Conservation (phyloP, 1,140 invertebrate genomes). For the Dufourea novaeangliae region DNA sequence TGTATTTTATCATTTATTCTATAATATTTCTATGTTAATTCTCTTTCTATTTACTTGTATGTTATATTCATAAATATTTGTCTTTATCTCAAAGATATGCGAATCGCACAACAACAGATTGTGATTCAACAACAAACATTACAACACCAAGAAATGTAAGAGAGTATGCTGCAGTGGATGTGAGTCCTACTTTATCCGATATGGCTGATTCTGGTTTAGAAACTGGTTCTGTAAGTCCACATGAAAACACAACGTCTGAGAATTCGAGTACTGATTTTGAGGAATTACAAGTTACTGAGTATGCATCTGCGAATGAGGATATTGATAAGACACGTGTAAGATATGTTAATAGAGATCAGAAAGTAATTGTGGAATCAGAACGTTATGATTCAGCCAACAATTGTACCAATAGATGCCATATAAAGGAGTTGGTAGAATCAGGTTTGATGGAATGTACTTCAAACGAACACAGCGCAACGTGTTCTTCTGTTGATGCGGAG, state of each 20-base stretch:
- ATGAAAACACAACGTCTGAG: conserved; percentile 79
- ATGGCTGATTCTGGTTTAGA: conserved; percentile 84
- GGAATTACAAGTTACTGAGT: conserved; percentile 84
- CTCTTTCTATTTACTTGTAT: conserved; percentile 6
- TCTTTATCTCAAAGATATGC: conserved; percentile 52
- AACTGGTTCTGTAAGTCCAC: conserved; percentile 82
- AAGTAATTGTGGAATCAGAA: conserved; percentile 32
- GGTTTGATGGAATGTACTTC: conserved; percentile 45
- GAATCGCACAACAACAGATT: conserved; percentile 36
- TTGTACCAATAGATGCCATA: conserved; percentile 7
- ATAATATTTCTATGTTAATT: background rate
- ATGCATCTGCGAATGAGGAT: conserved; percentile 87
- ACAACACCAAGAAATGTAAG: conserved; percentile 25
- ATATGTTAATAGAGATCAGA: conserved; percentile 22
- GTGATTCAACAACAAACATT: conserved; percentile 2
- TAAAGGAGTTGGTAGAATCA: conserved; percentile 30
- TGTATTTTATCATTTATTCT: conserved; percentile 13
- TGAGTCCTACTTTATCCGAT: conserved; percentile 69
- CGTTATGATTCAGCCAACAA: conserved; percentile 31
- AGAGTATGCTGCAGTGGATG: conserved; percentile 37
- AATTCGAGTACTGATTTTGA: conserved; percentile 78
- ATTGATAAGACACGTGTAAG: conserved; percentile 62
- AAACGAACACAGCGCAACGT: conserved; percentile 56
- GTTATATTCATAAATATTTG: conserved; percentile 10
- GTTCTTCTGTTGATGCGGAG: conserved; percentile 68